These are phyloP conservation scores for Chaetorhynchus papuensis DNA, from an alignment of 2,113 vertebrate species.

Conservation along the genomic window DNA sequence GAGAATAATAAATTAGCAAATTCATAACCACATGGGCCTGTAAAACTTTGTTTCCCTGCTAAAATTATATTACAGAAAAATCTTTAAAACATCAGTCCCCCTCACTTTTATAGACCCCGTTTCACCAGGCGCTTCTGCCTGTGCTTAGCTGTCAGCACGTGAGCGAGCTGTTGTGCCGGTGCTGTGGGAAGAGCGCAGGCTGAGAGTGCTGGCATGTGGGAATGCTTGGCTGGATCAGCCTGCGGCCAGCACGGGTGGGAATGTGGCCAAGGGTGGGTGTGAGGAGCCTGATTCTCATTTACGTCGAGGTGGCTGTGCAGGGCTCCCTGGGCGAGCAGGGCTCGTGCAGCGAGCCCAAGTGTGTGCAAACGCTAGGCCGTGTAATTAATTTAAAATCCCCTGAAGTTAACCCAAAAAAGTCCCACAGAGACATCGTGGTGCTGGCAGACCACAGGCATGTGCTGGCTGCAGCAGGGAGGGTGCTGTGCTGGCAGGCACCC, in stretches of 20 bases:
- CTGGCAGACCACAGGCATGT: not conserved
- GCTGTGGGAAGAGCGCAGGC: not conserved
- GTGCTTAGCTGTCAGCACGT: not conserved
- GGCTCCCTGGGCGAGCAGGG: not conserved
- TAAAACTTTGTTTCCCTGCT: not conserved
- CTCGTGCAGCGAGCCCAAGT: not conserved
- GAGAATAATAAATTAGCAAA: slow-evolving; percentile 3
- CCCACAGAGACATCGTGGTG: not conserved
- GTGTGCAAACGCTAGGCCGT: not conserved
- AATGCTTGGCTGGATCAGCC: not conserved
- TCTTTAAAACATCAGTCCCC: not conserved
- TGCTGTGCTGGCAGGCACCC: not conserved
- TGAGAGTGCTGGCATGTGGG: not conserved
- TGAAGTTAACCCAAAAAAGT: not conserved
- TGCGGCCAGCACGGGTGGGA: not conserved
- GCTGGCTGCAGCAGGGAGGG: not conserved
- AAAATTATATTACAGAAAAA: not conserved
- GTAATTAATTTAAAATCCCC: not conserved
- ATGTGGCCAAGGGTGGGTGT: not conserved
- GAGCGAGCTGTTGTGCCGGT: not conserved
- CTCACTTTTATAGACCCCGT: not conserved
- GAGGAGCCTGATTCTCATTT: slow-evolving; percentile 1
- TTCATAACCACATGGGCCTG: not conserved
- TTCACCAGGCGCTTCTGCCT: not conserved
- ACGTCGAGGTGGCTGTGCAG: not conserved